These are phyloP conservation scores for Fistularia commersonii DNA, from an alignment of 2,797 vertebrate species.

Conservation along the genomic window DNA sequence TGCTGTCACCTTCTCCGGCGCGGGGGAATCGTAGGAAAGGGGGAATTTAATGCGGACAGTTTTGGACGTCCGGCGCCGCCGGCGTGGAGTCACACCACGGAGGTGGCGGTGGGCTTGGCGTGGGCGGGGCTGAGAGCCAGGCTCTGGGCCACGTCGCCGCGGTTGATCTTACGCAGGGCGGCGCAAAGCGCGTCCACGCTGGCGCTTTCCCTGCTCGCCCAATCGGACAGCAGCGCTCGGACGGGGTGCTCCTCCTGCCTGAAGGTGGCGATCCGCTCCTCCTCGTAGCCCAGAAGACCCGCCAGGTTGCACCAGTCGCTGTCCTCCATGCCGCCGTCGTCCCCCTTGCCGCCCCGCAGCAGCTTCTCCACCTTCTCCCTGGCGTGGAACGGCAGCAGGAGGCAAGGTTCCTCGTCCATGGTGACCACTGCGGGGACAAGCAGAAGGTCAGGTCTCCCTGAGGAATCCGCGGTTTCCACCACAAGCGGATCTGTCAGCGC, in stretches of 20 bases:
- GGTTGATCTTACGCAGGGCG: conserved; percentile 87
- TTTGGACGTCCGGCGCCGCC: too few species aligned
- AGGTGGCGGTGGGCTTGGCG: conserved; percentile 87
- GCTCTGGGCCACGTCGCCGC: conserved; percentile 89
- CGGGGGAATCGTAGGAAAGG: too few species aligned
- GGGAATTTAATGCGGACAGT: too few species aligned
- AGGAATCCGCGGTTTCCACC: background rate
- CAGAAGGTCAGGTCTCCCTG: background rate
- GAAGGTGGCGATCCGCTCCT: conserved; percentile 88
- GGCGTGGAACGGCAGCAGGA: conserved; percentile 82
- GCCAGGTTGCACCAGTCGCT: conserved; percentile 91
- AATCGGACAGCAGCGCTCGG: conserved; percentile 85
- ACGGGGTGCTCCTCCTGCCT: conserved; percentile 84
- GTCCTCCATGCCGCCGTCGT: conserved; percentile 70
- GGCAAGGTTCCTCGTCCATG: conserved; percentile 80
- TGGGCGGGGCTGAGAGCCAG: conserved; percentile 64
- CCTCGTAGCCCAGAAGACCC: conserved; percentile 88
- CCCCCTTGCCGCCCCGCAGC: conserved; percentile 66
- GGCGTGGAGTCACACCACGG: conserved; percentile 79
- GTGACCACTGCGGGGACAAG: conserved; percentile 73
- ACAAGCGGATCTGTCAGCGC: background rate
- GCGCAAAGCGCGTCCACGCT: conserved; percentile 85
- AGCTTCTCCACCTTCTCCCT: conserved; percentile 92
- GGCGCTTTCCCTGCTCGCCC: conserved; percentile 88
- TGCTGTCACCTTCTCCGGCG: too few species aligned